These are phyloP conservation scores for Paraplagusia blochii DNA, from an alignment of 2,113 vertebrate species.

Conservation along the genomic window DNA sequence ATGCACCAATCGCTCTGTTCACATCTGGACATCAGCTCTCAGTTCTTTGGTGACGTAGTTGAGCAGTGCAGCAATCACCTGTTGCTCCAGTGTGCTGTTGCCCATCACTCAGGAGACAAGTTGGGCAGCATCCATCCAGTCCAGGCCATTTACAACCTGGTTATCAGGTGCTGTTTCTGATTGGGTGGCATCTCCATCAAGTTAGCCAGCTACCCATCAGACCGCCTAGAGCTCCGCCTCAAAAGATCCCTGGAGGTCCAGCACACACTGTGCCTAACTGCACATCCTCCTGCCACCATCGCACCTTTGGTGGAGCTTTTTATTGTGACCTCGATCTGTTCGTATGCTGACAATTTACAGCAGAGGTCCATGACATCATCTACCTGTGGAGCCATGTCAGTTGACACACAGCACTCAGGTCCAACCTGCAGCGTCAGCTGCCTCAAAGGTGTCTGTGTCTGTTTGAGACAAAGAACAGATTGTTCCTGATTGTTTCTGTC, in stretches of 20 bases:
- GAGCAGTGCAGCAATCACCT: slow-evolving; percentile 70
- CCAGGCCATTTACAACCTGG: slow-evolving; percentile 46
- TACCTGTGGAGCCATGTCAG: slow-evolving; percentile 67
- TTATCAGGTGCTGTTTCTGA: slow-evolving; percentile 75
- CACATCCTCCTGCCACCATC: slow-evolving; percentile 66
- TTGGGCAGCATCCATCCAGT: slow-evolving; percentile 80
- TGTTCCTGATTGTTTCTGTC: too few relatives aligned
- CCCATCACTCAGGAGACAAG: slow-evolving; percentile 81
- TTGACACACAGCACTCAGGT: background rate
- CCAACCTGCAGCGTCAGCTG: background rate
- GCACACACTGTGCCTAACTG: slow-evolving; percentile 82
- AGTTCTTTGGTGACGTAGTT: slow-evolving; percentile 79
- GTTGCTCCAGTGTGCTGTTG: slow-evolving; percentile 72
- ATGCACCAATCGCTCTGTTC: too few relatives aligned
- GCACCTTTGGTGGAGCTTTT: slow-evolving; percentile 79
- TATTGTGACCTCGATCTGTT: slow-evolving; percentile 80
- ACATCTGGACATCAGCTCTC: slow-evolving; percentile 75
- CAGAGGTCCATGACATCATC: slow-evolving; percentile 81
- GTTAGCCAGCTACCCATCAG: slow-evolving; percentile 82
- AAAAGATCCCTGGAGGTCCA: slow-evolving; percentile 81
- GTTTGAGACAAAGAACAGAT: too few relatives aligned
- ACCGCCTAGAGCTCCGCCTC: slow-evolving; percentile 84
- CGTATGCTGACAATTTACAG: slow-evolving; percentile 69
- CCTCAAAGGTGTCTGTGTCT: too few relatives aligned
- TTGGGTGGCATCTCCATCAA: slow-evolving; percentile 79